These are phyloP conservation scores for Poecilia wingei DNA, from an alignment of 2,797 vertebrate genomes.

Conservation along the genomic window DNA sequence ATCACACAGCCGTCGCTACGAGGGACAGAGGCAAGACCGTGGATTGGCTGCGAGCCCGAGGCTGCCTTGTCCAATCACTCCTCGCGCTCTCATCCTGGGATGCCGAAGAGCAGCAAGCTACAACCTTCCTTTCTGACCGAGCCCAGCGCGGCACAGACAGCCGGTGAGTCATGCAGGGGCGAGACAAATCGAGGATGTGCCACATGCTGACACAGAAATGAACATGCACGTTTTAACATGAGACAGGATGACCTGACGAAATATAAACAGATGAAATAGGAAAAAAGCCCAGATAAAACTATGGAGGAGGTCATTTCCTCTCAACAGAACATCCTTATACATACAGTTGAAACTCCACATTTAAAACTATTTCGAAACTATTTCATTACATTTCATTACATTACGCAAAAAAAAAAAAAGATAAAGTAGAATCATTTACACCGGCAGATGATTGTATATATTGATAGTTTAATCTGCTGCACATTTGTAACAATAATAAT, in stretches of 20 bases:
- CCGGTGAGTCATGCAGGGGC: conserved; percentile 77
- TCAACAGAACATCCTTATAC: neutral
- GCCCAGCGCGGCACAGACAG: conserved; percentile 57
- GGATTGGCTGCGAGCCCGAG: conserved; percentile 72
- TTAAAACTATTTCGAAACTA: neutral
- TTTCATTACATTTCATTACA: neutral
- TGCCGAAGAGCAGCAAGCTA: conserved; percentile 50
- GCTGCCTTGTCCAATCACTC: conserved; percentile 69
- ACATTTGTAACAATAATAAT: neutral
- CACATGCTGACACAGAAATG: conserved; percentile 38
- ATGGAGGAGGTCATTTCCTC: neutral
- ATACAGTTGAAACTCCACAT: neutral
- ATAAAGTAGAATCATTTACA: neutral
- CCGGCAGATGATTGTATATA: neutral
- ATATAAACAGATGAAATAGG: neutral
- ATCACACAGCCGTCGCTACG: conserved; percentile 71
- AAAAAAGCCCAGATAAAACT: neutral
- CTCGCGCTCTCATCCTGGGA: conserved; percentile 60
- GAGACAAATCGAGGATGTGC: conserved; percentile 59
- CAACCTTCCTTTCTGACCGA: conserved; percentile 59
- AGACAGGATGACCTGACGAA: conserved; percentile 21
- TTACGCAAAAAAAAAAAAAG: neutral
- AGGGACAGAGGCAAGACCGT: conserved; percentile 55
- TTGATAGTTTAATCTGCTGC: neutral
- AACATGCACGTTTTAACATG: conserved; percentile 22